Evolutionary conservation across 2,797 vertebrate genomes (phyloP).

Genomic region (Podarcis siculus): DNA sequence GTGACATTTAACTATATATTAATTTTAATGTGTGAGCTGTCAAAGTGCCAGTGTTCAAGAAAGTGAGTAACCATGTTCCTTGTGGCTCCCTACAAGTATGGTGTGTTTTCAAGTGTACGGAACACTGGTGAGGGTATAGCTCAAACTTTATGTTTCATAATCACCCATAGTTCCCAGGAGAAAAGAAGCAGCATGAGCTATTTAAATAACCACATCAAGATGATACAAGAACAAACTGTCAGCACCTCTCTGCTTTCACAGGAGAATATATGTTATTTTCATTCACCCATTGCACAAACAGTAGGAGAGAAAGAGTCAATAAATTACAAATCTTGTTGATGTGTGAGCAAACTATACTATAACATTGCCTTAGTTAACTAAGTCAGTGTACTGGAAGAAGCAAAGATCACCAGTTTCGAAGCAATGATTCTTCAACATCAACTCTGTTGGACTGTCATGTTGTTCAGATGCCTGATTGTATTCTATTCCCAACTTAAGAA

Average conservation of each 20-base stretch:
- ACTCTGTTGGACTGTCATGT: too few species aligned
- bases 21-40: neutral
- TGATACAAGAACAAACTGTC: conserved; percentile 40
- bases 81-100: neutral
- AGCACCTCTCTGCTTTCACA: conserved; percentile 39
- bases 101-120: conserved; percentile 1
- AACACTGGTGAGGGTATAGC: neutral
- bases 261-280: conserved; percentile 22
- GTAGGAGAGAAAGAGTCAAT: conserved; percentile 5
- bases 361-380: too few species aligned
- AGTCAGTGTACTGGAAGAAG: too few species aligned
- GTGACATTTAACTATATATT: neutral
- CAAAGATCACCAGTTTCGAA: too few species aligned
- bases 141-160: conserved; percentile 28
- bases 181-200: conserved; percentile 30
- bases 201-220: conserved; percentile 10
- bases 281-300: conserved; percentile 12
- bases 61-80: conserved; percentile 7
- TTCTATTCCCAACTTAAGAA: too few species aligned
- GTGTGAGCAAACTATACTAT: neutral
- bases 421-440: too few species aligned
- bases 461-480: too few species aligned
- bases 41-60: neutral
- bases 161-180: conserved; percentile 10
- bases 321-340: neutral